Evolutionary conservation across 2,888 invertebrate species (phyloP), one percentile per base, ranked within the genome.

Genomic region (Chalcosyrphus nemorum): DNA sequence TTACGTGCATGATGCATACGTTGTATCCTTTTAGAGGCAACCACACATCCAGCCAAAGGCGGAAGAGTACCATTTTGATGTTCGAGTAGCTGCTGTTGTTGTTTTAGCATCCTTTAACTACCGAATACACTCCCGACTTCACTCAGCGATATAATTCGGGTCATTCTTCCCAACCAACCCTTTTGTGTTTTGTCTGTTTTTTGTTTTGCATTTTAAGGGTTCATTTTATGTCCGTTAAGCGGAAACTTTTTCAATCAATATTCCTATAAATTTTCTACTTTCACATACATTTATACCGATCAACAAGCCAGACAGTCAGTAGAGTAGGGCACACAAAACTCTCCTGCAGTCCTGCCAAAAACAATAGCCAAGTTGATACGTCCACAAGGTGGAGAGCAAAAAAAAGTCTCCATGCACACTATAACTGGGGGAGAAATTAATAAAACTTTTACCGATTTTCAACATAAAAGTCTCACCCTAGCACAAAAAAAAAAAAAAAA

Each of bases 231-330:
- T 63, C 74, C 52, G 82, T 74, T 74, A 68, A 74, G 82, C 78
- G 57, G 32, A 84, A 84, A 80, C 45, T 84, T 84, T 84, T 78
- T 80, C 82, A 84, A 84, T 84, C 82, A 84, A 84, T 84, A 84
- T 70, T 63, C 63, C 72, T 78, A 80, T 84, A 74, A 84, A 84
- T 84, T 78, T 68, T 78, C 56, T 63, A 61, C 27, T 29, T 59
- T 63, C n/a, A 13, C 57, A 29, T 57, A 47, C 45, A 52, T 15
- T 21, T 47, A 52, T 41, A 45, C 32, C 54, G 38, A 47, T 54
- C 59, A 27, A 41, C 41, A 21, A 45, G 32, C 15, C 50, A 76
- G 24, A 24, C 38, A 43, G 19, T n/a, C n/a, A n/a, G n/a, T n/a
- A 47, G 38, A 38, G 24, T 35, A 19, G n/a, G 32, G 15, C 35